Conservation (phyloP, 92 coral and sea anemone genomes). For the Epizoanthus ramosus region DNA sequence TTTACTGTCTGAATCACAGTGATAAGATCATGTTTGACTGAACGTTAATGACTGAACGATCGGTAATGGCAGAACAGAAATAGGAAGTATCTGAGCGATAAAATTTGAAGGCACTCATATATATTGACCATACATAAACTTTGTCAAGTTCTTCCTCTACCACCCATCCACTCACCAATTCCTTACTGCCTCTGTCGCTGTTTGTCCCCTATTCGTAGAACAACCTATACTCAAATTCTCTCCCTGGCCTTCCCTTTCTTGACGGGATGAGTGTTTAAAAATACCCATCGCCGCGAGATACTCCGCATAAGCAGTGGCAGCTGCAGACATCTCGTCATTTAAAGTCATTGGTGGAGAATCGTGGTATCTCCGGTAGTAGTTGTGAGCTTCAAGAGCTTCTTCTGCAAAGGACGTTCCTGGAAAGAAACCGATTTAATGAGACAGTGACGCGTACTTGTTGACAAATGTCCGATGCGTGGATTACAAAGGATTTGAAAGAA, state of each 20-base stretch:
- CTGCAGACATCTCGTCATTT: constrained; percentile 54
- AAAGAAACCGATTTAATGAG: no score
- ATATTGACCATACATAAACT: no score
- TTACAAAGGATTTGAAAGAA: no score
- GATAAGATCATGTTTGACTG: no score
- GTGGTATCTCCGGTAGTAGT: constrained; percentile 61
- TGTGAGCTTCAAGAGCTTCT: constrained; percentile 58
- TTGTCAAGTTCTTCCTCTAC: no score
- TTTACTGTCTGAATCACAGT: no score
- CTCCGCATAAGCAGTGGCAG: constrained; percentile 59
- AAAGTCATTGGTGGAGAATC: constrained; percentile 58
- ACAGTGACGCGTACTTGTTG: no score
- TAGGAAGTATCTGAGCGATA: no score
- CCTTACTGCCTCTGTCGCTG: background rate
- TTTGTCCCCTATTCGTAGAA: background rate
- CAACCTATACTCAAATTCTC: constrained; percentile 75
- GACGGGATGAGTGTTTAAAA: constrained; percentile 39
- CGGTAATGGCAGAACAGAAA: no score
- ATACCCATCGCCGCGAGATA: constrained; percentile 32
- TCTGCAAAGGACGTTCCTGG: constrained; percentile 21
- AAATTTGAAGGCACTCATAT: no score
- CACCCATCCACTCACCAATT: background rate
- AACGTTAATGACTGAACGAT: no score
- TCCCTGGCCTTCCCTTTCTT: constrained; percentile 56
- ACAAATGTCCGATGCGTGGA: no score